A percentile compares a stretch with the other conserved stretches of the same genome.
Evolutionary conservation across 2,797 vertebrate genomes (phyloP).

Genomic region (Notamacropus eugenii): DNA sequence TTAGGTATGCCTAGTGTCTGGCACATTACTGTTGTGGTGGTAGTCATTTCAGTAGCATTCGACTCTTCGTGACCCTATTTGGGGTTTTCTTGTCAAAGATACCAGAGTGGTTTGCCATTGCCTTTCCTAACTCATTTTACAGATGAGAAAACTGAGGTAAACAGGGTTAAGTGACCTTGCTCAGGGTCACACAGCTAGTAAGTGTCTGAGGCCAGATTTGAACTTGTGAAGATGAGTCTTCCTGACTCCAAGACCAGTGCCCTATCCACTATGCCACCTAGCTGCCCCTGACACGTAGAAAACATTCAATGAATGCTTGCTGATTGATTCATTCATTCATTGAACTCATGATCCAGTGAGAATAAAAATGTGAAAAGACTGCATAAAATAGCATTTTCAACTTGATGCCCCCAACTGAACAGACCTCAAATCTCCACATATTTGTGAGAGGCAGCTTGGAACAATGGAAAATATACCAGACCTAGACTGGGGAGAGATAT

Average conservation of each 20-base stretch:
- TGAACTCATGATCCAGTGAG: neutral
- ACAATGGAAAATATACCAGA: neutral
- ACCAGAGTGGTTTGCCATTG: neutral
- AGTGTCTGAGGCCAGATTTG: neutral
- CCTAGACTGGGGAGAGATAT: neutral
- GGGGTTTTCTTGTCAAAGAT: neutral
- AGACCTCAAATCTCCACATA: neutral
- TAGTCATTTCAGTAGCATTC: neutral
- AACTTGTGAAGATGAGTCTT: neutral
- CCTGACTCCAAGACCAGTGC: neutral
- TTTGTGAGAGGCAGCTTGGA: neutral
- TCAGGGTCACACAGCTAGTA: neutral
- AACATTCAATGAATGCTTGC: neutral
- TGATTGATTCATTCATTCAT: neutral
- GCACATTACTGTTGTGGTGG: neutral
- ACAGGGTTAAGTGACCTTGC: neutral
- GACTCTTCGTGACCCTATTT: neutral
- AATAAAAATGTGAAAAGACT: neutral
- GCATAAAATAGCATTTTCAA: neutral
- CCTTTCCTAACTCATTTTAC: neutral
- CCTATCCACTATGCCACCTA: neutral
- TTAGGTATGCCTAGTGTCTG: neutral
- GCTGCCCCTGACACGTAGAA: neutral
- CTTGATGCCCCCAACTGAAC: neutral
- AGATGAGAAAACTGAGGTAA: neutral